Conservation (phyloP, 2,888 invertebrate species). For the Lasius fuliginosus region DNA sequence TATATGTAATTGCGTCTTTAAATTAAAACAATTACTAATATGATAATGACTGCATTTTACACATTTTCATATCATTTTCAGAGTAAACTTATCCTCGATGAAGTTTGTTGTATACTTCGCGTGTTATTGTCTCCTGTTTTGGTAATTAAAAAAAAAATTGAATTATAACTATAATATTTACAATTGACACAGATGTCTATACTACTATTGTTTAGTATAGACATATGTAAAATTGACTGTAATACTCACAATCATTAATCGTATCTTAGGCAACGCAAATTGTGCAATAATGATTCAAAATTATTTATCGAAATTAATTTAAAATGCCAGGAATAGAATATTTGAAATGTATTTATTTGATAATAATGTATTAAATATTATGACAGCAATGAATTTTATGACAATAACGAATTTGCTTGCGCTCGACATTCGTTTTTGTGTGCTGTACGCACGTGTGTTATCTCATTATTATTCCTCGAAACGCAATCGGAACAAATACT, state of each 20-base stretch:
- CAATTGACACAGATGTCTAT: too few relatives aligned
- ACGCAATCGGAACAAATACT: neutral
- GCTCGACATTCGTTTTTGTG: neutral
- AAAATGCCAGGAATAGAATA: neutral
- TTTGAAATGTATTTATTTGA: neutral
- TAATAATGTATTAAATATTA: neutral
- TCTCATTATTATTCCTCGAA: neutral
- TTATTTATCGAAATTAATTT: neutral
- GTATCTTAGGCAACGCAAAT: neutral
- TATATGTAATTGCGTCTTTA: neutral
- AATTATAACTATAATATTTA: neutral
- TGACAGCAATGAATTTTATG: neutral
- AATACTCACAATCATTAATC: too few relatives aligned
- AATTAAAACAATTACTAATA: neutral
- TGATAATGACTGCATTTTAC: neutral
- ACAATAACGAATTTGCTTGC: neutral
- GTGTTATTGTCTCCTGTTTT: neutral
- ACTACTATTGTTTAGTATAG: too few relatives aligned
- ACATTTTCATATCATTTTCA: constrained; percentile 4
- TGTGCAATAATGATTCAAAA: neutral
- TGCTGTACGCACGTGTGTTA: neutral
- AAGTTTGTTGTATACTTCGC: constrained; percentile 1
- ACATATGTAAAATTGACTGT: too few relatives aligned
- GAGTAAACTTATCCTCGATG: neutral
- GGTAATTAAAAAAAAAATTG: neutral